Evolutionary conservation across 2,113 vertebrate species (phyloP), one percentile per base, ranked within the genome.

Genomic region (Ia io): DNA sequence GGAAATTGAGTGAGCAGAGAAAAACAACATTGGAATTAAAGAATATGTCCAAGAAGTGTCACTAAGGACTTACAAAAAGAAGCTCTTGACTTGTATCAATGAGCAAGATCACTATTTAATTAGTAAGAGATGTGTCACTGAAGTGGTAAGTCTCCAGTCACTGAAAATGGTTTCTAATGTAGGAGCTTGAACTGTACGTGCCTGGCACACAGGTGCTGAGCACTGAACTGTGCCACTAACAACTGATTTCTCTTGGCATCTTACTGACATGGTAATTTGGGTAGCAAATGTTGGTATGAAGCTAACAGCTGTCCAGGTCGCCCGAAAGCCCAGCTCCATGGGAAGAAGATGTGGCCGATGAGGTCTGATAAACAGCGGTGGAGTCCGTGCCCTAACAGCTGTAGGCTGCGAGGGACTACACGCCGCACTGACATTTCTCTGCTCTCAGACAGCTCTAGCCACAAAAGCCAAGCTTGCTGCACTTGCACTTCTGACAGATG

Each of bases 401-500:
- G 59, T 12, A 61, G 59, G 79, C 82, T 84, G 32, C 9, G 2
- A 93, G 61, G 65, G 71, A 84, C 74, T 67, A 32, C 11, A 49
- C 5, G 0, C 7, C 13, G 59, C 61, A 59, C 35, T 49, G 91
- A 37, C 51, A 65, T 87, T 85, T 96, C 80, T 96, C 49, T 96
- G 95, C 92, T 90, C 88, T 84, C 22, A 37, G 44, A 93, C 71
- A 78, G 51, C 49, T 61, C 51, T 2, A 28, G 32, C 80, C 84
- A 83, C 0, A 17, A 90, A 90, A 95, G 92, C 53, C 94, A 92
- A 90, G 47, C 78, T 77, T 63, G 51, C 79, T 82, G 25, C 32
- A 56, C 67, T 73, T 42, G 32, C 28, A 32, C 92, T 93, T 74
- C 84, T 91, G 69, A 84, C 84, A 53, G 37, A 90, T 35, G 70